Base-by-base conservation (phyloP, 2,888 invertebrate species). In the Dryocosmus kuriphilus region DNA sequence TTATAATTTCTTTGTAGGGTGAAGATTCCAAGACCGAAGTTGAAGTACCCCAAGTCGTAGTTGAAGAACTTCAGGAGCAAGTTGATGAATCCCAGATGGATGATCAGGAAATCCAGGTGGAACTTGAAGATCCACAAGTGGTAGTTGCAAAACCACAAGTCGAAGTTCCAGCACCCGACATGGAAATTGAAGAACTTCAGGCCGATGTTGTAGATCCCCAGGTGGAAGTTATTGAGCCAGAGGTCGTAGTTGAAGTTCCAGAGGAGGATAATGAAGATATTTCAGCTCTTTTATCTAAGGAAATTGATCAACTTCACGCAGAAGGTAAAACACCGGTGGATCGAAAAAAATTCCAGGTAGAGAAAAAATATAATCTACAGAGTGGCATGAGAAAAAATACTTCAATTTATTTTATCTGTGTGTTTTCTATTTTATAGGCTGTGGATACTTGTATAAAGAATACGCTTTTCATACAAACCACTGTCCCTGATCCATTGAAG, bases 391-490 rank as follows among this genome's bases (percentile, higher is more conserved):
- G 2, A 14, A 38, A 38, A 38, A 14, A 38, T 14, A 38, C 38
- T 14, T 38, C 0, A 38, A 38, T 32, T 1, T 7, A 5, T 38
- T 38, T 38, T 14, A 38, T 55, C 51, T 74, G 11, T 63, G 30
- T 57, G 27, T 75, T 74, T 38, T n/a, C 76, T 41, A 61, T 46
- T 79, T 92, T 92, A 79, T 94, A 97, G 92, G 95, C 94, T 30
- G 94, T 97, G 0, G 95, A 96, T 83, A 97, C 97, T 0, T 96
- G 96, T 74, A 96, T 96, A 0, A 96, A 95, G 71, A 98, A 98
- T 90, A 94, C 96, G 86, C 92, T 98, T 81, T 98, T 98, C 88
- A 97, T 98, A 81, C 94, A 94, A 89, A 96, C 97, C 1, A 95
- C 94, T 63, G 91, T 97, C 67, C 93, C 94, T 57, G 94, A 97